Conservation (phyloP, 2,797 vertebrate genomes). For the Aldrovandia affinis region DNA sequence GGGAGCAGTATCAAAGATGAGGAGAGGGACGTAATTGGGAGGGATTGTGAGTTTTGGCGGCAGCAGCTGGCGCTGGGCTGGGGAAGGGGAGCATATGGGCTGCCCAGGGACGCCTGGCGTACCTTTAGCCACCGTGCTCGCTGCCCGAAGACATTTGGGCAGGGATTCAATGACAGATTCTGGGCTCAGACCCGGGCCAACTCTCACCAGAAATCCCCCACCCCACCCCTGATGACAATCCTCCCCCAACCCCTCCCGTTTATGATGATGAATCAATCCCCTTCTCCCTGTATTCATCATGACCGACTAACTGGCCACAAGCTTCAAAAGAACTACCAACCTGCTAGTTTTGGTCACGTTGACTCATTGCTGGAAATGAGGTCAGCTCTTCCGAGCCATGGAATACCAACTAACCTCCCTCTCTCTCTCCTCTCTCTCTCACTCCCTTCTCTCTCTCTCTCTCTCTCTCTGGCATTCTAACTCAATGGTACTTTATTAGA, state of each 20-base stretch:
- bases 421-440: background rate
- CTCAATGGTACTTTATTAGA: too few relatives aligned
- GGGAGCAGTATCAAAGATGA: slow-evolving; percentile 58
- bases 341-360: slow-evolving; percentile 1
- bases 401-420: slow-evolving; percentile 8
- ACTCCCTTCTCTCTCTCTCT: background rate
- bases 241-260: slow-evolving; percentile 43
- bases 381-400: slow-evolving; percentile 8
- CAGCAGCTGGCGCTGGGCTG: slow-evolving; percentile 19
- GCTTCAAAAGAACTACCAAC: slow-evolving; percentile 44
- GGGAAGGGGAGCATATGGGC: slow-evolving; percentile 70
- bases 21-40: slow-evolving; percentile 59
- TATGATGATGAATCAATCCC: slow-evolving; percentile 62
- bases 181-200: slow-evolving; percentile 52
- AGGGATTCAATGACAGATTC: slow-evolving; percentile 53
- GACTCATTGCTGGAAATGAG: background rate
- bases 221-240: slow-evolving; percentile 41
- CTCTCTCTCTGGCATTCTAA: too few relatives aligned
- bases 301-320: slow-evolving; percentile 66
- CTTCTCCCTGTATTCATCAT: slow-evolving; percentile 54
- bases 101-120: slow-evolving; percentile 68
- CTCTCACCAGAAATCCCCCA: slow-evolving; percentile 56
- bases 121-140: slow-evolving; percentile 60
- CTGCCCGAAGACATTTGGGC: slow-evolving; percentile 54
- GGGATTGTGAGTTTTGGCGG: slow-evolving; percentile 74